A percentile compares a stretch with the other conserved stretches of the same genome.
Evolutionary conservation across 2,888 invertebrate genomes (phyloP).

Genomic region (Pantelozetes paolii): DNA sequence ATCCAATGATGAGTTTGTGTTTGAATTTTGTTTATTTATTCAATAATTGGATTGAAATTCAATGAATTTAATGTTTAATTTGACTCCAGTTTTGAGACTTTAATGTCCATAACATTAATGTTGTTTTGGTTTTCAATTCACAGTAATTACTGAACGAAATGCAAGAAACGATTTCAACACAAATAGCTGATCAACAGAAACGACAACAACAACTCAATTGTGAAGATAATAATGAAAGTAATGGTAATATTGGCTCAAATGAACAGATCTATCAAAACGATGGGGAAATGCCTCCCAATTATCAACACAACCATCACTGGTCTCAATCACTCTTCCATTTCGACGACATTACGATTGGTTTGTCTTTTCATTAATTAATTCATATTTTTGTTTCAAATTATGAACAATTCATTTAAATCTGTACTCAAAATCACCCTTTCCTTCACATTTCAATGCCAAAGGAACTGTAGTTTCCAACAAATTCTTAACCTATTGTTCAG

Average conservation of each 20-base stretch:
- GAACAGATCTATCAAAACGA: slow-evolving; percentile 23
- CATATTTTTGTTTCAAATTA: no score
- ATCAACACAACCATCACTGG: slow-evolving; percentile 22
- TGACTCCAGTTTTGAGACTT: no score
- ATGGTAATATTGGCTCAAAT: slow-evolving; percentile 7
- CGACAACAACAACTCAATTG: background rate
- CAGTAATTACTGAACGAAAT: slow-evolving; percentile 7
- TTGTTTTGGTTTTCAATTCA: background rate
- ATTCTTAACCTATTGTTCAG: no score
- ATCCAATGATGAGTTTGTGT: background rate
- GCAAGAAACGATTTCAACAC: slow-evolving; percentile 28
- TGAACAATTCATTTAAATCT: no score
- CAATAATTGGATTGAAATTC: background rate
- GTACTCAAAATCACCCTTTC: no score
- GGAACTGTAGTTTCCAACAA: no score
- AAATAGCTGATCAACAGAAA: slow-evolving; percentile 24
- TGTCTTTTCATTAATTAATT: background rate
- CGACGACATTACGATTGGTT: background rate
- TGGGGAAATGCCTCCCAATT: slow-evolving; percentile 4
- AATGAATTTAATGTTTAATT: background rate
- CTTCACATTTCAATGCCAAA: no score
- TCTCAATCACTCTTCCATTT: slow-evolving; percentile 20
- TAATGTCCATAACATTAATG: no score
- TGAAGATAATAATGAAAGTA: background rate
- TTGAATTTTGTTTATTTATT: slow-evolving; percentile 7